Percentiles rank a stretch among this genome's conserved stretches.
phyloP scores from a whole-genome alignment of 2,888 invertebrate genomes.

The Ophion ventricosus region DNA sequence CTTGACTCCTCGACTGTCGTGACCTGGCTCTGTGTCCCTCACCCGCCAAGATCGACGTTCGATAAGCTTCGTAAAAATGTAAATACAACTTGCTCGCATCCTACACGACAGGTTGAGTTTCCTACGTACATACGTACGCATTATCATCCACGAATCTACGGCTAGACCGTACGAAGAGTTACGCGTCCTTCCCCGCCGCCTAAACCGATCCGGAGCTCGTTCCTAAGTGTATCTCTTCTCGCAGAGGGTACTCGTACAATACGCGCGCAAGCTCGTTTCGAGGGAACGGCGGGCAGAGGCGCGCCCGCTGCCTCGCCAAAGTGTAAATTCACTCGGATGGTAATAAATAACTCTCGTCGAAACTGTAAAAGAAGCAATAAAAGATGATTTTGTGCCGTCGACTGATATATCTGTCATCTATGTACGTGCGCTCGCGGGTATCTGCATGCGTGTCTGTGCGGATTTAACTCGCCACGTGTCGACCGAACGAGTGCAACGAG shows the following conservation, averaged over 20 bases:
- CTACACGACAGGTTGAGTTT: conserved; percentile 5
- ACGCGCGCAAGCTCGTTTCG: too few species aligned
- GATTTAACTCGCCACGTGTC: conserved; percentile 54
- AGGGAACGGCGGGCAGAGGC: background rate
- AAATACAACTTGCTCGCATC: conserved; percentile 29
- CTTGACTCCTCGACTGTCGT: conserved; percentile 49
- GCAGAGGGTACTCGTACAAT: too few species aligned
- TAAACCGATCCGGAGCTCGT: too few species aligned
- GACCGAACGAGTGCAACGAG: conserved; percentile 45
- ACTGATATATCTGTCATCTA: conserved; percentile 68
- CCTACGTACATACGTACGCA: background rate
- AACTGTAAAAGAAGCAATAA: conserved; percentile 65
- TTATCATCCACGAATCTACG: too few species aligned
- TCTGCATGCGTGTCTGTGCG: background rate
- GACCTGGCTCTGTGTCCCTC: conserved; percentile 26
- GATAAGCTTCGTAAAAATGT: conserved; percentile 49
- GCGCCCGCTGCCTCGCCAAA: conserved; percentile 4
- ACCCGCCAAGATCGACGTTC: conserved; percentile 33
- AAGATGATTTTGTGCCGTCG: conserved; percentile 71
- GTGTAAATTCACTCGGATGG: conserved; percentile 66
- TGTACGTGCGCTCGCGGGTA: conserved; percentile 45
- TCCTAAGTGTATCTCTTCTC: too few species aligned
- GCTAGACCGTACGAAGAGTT: too few species aligned
- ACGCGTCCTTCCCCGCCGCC: too few species aligned
- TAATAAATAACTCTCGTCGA: conserved; percentile 63